These are phyloP conservation scores for Microcebus ravelobensis DNA, from an alignment of 2,113 vertebrate species.

Conservation along the genomic window DNA sequence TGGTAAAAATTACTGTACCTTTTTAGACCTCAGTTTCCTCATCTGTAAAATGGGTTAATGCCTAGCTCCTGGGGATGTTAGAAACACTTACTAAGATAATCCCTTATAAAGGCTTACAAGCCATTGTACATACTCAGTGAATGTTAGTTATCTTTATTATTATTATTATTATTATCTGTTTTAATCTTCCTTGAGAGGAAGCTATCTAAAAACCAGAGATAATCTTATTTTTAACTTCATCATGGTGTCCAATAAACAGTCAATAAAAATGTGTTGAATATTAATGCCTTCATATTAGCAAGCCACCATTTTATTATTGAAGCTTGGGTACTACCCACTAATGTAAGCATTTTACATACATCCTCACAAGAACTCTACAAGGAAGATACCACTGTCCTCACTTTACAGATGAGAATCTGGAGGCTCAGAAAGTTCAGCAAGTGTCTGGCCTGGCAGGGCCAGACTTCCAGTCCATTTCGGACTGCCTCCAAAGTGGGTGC, in stretches of 20 bases:
- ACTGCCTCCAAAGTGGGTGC: not conserved
- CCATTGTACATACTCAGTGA: not conserved
- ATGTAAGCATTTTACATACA: not conserved
- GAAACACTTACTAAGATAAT: not conserved
- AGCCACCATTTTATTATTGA: not conserved
- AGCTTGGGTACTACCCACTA: not conserved
- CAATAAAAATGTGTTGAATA: not conserved
- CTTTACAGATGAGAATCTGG: not conserved
- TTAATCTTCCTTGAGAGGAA: slow-evolving; percentile 37
- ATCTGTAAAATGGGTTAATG: not conserved
- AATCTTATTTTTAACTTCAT: not conserved
- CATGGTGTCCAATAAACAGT: not conserved
- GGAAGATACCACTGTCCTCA: not conserved
- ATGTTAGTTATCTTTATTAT: not conserved
- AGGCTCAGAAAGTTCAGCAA: not conserved
- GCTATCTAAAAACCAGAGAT: not conserved
- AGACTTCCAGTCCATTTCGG: not conserved
- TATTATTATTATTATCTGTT: not conserved
- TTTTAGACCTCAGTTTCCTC: not conserved
- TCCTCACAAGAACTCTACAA: not conserved
- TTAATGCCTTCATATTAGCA: not conserved
- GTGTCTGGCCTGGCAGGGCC: not conserved
- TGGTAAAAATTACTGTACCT: not conserved
- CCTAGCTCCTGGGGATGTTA: not conserved
- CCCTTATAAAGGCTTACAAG: not conserved